A percentile compares a stretch with the other conserved stretches of the same genome.
phyloP scores from a whole-genome alignment of 1,140 invertebrate genomes.

The Scaptomyza graminum region DNA sequence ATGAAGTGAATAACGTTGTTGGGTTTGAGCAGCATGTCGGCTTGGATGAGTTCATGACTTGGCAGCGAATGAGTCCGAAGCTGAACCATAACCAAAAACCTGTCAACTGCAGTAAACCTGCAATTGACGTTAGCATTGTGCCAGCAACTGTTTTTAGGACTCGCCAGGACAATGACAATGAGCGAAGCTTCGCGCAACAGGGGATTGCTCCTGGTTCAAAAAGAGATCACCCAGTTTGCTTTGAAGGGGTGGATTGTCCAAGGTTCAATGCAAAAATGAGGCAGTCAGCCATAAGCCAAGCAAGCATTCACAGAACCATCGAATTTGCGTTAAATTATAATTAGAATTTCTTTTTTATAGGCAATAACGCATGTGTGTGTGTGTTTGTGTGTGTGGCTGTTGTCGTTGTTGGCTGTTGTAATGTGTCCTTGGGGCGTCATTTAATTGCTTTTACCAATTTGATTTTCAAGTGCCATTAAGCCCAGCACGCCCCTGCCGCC shows the following conservation, averaged over 20 bases:
- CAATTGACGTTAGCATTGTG: slow-evolving; percentile 79
- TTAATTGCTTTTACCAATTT: slow-evolving; percentile 84
- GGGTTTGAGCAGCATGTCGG: slow-evolving; percentile 19
- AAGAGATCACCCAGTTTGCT: slow-evolving; percentile 23
- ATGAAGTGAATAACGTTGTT: slow-evolving; percentile 63
- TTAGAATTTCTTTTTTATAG: slow-evolving; percentile 83
- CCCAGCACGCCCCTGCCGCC: slow-evolving; percentile 55
- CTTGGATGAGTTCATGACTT: slow-evolving; percentile 35
- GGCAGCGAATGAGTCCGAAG: slow-evolving; percentile 14
- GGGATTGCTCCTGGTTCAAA: slow-evolving; percentile 30
- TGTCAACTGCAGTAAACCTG: slow-evolving; percentile 70
- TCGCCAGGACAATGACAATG: slow-evolving; percentile 62
- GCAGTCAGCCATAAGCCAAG: slow-evolving; percentile 50
- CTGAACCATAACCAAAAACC: slow-evolving; percentile 34
- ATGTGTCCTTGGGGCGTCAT: slow-evolving; percentile 84
- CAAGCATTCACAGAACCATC: slow-evolving; percentile 1
- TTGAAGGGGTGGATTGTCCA: slow-evolving; percentile 48
- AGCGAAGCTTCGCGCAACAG: slow-evolving; percentile 68
- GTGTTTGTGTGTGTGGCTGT: slow-evolving; percentile 29
- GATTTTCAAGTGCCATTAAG: slow-evolving; percentile 84
- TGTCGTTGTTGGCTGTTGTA: slow-evolving; percentile 59
- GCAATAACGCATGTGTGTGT: slow-evolving; percentile 59
- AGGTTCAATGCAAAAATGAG: slow-evolving; percentile 70
- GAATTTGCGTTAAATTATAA: slow-evolving; percentile 82
- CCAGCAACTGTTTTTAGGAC: slow-evolving; percentile 71